Evolutionary conservation across 1,140 invertebrate genomes (phyloP), one percentile per base, ranked within the genome.

Genomic region (Pachypsylla venusta): DNA sequence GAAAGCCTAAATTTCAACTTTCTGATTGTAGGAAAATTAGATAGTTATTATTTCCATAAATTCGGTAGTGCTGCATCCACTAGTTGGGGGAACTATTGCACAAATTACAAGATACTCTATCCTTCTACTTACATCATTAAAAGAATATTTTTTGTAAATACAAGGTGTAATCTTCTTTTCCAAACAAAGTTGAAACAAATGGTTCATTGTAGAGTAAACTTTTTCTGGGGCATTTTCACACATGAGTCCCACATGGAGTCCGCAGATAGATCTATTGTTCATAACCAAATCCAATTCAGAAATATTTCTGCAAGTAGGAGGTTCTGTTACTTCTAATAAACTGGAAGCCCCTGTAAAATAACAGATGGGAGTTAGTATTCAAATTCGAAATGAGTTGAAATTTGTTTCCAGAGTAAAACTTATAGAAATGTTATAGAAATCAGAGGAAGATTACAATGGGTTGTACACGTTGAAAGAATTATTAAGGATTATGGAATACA

Each of bases 221-320:
- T 22, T 48, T 4, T 10, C n/a, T 4, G 42, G 42, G n/a, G 42
- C 42, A 48, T 48, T 48, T 22, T 48, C 42, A 22, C 42, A 48
- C 7, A 48, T 3, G n/a, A 48, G 22, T 19, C 42, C 42, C 5
- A 48, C 42, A n/a, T 48, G 42, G 7, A 48, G 42, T 5, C 42
- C 42, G 16, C 42, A 48, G n/a, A 48, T 22, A 19, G 42, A n/a
- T 48, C n/a, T 48, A 22, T 48, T 48, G 42, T 48, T 48, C 42
- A 48, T 48, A 4, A 48, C 42, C 7, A 48, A 22, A 22, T 48
- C 42, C 22, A 48, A 19, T 22, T 48, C 42, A 7, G 16, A n/a
- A 7, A 48, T 22, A 7, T n/a, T 19, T n/a, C 22, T 48, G 4
- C n/a, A 19, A 22, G 42, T 4, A 19, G 42, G 42, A 4, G 42